Base-by-base conservation (phyloP, 2,797 vertebrate species). In the Diplodus puntazzo region DNA sequence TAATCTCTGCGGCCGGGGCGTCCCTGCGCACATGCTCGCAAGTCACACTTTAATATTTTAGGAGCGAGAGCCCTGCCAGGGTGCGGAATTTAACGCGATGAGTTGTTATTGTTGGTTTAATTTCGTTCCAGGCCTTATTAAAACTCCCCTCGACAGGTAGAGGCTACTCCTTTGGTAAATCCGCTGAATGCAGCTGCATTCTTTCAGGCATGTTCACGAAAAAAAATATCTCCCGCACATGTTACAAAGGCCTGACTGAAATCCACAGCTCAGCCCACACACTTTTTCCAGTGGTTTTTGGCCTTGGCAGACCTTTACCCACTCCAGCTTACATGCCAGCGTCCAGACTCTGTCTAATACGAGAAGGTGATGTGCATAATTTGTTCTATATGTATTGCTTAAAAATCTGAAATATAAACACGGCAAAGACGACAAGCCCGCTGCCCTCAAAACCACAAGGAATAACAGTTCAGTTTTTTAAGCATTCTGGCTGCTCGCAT, bases 351-450 rank as follows among this genome's bases (percentile, higher is more conserved):
- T 77, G 88, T 88, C 91, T 90, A 94, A 94, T 85, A 92, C 83
- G 85, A 94, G 92, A 93, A 94, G 90, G 88, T 93, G 93, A 94
- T 95, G 89, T 92, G 93, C 90, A 92, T 94, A 94, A 94, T 95
- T 94, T 94, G 90, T 92, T 90, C 90, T 92, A 92, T 91, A 93
- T 92, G 88, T 91, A 93, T 94, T 93, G 85, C 88, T 88, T 82
- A 65, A 92, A 92, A 92, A 92, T 90, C 78, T 84, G 86, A 90
- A 93, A 92, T 85, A 89, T 92, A 93, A 94, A 93, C 85, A 92
- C 72, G 67, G 87, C 81, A 84, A 79, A 87, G 91, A 94, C 48
- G 86, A 93, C 88, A 86, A 75, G 89, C 79, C 82, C 14, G 73
- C 80, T 81, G 85, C 89, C 87, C 90, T 87, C 87, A 85, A 92